Base-by-base conservation (phyloP, 2,888 invertebrate species). In the Lithophane ornitopus region DNA sequence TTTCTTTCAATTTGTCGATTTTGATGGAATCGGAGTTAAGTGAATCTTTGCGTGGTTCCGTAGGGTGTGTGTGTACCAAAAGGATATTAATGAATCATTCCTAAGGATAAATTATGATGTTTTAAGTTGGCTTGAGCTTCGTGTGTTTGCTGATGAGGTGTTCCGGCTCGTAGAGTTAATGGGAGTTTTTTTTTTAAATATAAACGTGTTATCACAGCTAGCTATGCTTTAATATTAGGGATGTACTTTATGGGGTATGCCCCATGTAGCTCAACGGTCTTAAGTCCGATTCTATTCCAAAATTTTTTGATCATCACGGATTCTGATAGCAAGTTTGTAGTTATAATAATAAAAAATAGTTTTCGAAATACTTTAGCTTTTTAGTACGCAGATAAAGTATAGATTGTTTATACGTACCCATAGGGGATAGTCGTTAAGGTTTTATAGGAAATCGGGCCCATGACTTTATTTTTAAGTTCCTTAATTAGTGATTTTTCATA, bases 371-470 rank as follows among this genome's bases (percentile, higher is more conserved):
- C 90, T 79, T 91, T 95, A 95, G 95, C 94, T 95, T 95, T 92
- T 91, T 95, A 95, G 95, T 90, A 90, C 86, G 92, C 93, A 93
- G 92, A 90, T 90, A 92, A 92, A 86, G 79, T 88, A 88, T 93
- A 94, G 93, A 93, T 93, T 91, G 94, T 95, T 95, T 95, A 93
- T 95, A 95, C 92, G 90, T 94, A 93, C 90, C 91, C 86, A 85
- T 93, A 93, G 92, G 89, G 90, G 86, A 90, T 94, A 94, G 91
- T 82, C 82, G 85, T 91, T 94, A 95, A 94, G 94, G 90, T 94
- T 94, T 94, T 94, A 93, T 94, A 95, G 95, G 93, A 92, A 92
- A 93, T 94, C 92, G 96, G 95, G 95, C 96, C 96, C 96, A 96
- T 96, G 96, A 96, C 96, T 95, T 96, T 95, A 93, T 46, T 89